Conservation (phyloP, 2,113 vertebrate genomes). For the Leptosomus discolor region DNA sequence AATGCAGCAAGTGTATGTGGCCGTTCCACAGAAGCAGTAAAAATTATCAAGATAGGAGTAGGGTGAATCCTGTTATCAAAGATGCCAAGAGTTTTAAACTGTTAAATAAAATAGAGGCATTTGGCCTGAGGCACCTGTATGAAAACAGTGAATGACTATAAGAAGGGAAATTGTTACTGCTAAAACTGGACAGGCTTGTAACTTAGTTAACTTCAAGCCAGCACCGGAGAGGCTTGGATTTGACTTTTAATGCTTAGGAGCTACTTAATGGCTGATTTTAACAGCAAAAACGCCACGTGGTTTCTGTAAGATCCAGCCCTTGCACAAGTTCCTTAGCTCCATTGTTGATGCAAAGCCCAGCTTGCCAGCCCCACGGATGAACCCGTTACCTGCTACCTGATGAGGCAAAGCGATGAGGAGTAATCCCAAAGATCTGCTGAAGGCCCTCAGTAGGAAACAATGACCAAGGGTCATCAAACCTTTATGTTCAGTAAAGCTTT, state of each 20-base stretch:
- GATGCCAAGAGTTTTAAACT: background rate
- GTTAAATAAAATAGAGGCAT: background rate
- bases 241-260: background rate
- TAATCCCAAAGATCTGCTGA: background rate
- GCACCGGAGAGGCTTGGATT: background rate
- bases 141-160: background rate
- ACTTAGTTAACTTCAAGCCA: background rate
- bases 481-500: background rate
- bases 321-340: background rate
- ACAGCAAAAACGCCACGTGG: background rate
- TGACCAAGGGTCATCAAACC: background rate
- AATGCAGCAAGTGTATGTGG: background rate
- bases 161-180: background rate
- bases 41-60: background rate
- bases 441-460: background rate
- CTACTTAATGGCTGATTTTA: background rate
- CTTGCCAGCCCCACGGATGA: background rate
- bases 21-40: background rate
- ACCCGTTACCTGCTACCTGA: rapidly evolving
- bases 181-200: background rate
- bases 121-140: background rate
- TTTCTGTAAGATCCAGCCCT: background rate
- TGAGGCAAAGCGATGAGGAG: background rate
- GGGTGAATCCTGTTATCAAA: background rate
- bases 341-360: background rate